Conservation (phyloP, 2,113 vertebrate genomes). For the Microtus montanus region DNA sequence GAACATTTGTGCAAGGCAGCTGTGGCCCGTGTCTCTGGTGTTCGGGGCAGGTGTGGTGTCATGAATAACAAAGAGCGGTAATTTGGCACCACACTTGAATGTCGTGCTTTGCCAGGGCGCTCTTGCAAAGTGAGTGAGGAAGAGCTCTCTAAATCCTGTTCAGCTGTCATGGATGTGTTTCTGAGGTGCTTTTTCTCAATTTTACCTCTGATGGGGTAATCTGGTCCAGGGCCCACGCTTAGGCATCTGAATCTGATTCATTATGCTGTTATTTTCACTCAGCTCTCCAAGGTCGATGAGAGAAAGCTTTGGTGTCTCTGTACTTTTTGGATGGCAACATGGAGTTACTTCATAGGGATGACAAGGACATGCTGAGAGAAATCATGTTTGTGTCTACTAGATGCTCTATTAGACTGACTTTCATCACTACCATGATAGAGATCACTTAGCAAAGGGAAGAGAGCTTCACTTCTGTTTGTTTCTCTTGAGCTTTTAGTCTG, state of each 20-base stretch:
- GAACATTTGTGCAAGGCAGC: not conserved
- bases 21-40: not conserved
- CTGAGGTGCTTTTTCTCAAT: constrained; percentile 10
- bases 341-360: not conserved
- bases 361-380: not conserved
- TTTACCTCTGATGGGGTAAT: not conserved
- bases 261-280: not conserved
- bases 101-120: not conserved
- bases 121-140: constrained; percentile 27
- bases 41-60: not conserved
- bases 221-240: not conserved
- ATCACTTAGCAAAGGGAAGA: not conserved
- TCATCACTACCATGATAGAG: not conserved
- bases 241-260: not conserved
- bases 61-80: not conserved
- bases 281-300: not conserved
- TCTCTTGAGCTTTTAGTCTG: not conserved
- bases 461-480: not conserved
- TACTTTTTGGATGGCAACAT: not conserved
- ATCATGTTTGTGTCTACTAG: not conserved
- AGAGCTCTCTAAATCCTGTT: constrained; percentile 1
- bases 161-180: not conserved
- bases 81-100: not conserved
- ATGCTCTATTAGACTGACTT: not conserved
- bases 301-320: not conserved